phyloP scores from a whole-genome alignment of 2,797 vertebrate genomes.

The Sebastes steindachneri region DNA sequence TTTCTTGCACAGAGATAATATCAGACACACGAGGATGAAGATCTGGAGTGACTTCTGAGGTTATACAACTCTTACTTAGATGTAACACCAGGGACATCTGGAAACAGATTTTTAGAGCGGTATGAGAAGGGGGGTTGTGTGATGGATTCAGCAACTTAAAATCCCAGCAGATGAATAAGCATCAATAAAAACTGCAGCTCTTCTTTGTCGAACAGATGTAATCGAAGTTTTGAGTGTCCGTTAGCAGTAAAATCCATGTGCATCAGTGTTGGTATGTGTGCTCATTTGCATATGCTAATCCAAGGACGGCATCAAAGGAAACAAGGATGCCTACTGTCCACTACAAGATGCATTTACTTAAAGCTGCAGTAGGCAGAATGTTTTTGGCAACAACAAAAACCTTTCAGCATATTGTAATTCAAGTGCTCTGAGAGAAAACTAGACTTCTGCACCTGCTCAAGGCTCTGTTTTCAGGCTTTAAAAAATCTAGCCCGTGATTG shows the following conservation, averaged over 20 bases:
- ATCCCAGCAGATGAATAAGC: slow-evolving; percentile 22
- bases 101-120: not conserved
- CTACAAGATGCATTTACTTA: not conserved
- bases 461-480: too few species aligned
- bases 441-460: too few species aligned
- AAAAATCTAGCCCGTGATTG: rapidly evolving
- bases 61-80: not conserved
- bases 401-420: too few species aligned
- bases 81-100: not conserved
- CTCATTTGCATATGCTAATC: not conserved
- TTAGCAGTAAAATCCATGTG: not conserved
- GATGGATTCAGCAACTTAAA: slow-evolving; percentile 40
- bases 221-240: not conserved
- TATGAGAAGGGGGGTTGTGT: not conserved
- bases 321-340: not conserved
- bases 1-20: not conserved
- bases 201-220: not conserved
- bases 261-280: not conserved
- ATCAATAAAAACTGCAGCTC: slow-evolving; percentile 64
- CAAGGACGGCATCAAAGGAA: not conserved
- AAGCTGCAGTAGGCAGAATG: not conserved
- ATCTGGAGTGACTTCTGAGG: not conserved
- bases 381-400: too few species aligned
- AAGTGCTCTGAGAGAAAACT: too few species aligned
- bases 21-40: not conserved